A percentile compares a stretch with the other conserved stretches of the same genome.
Conservation (phyloP, 2,888 invertebrate species). For the Chesias legatella region DNA sequence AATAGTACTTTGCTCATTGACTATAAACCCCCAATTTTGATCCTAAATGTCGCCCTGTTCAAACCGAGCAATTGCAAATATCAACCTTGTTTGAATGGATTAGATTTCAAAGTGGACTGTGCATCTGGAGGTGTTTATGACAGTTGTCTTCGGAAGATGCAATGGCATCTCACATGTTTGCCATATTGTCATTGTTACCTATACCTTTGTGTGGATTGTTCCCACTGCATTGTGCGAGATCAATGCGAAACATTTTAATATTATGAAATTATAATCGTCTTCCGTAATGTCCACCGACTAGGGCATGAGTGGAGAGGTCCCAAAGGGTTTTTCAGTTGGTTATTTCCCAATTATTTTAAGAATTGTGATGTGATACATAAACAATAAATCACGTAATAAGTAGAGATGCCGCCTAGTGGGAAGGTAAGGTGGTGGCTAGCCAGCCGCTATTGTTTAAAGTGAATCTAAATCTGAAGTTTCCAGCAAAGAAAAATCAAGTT, state of each 20-base stretch:
- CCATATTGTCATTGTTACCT: constrained; percentile 77
- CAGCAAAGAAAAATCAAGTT: too few relatives aligned
- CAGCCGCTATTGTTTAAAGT: too few relatives aligned
- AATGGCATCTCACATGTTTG: constrained; percentile 73
- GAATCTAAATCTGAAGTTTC: too few relatives aligned
- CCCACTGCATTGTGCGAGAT: constrained; percentile 60
- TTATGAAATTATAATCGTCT: constrained; percentile 79
- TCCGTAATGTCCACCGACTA: constrained; percentile 53
- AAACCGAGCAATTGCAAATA: constrained; percentile 13
- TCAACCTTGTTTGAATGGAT: constrained; percentile 9
- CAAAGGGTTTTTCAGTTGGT: too few relatives aligned
- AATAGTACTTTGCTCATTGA: constrained; percentile 72
- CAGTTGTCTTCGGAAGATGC: constrained; percentile 26
- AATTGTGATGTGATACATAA: too few relatives aligned
- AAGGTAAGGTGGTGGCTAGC: too few relatives aligned
- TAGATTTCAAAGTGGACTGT: constrained; percentile 16
- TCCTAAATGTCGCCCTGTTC: constrained; percentile 17
- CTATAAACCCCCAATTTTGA: constrained; percentile 41
- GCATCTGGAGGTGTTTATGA: constrained; percentile 21
- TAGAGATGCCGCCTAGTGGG: too few relatives aligned
- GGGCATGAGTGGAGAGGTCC: constrained; percentile 27
- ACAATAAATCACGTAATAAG: too few relatives aligned
- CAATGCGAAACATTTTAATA: constrained; percentile 80
- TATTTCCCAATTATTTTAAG: too few relatives aligned
- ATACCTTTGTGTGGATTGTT: constrained; percentile 75